phyloP scores from a whole-genome alignment of 2,888 invertebrate genomes.

The Drosophila falleni region DNA sequence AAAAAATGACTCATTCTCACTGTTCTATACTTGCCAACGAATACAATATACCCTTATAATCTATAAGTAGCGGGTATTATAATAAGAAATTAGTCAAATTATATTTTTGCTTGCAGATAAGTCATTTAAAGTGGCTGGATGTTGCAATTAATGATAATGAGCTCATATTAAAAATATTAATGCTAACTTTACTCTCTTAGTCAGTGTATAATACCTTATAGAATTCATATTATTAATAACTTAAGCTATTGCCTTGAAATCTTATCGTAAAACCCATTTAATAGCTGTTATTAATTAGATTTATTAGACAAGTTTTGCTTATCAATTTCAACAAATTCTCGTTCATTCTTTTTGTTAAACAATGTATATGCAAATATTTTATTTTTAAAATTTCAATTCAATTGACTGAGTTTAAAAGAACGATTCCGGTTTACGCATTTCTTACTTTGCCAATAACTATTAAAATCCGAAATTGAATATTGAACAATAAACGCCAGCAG shows the following conservation, averaged over 20 bases:
- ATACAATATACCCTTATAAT: background rate
- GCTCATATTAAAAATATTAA: background rate
- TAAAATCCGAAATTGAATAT: slow-evolving; percentile 61
- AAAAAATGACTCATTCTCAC: background rate
- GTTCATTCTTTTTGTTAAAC: background rate
- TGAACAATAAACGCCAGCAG: slow-evolving; percentile 60
- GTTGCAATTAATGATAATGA: background rate
- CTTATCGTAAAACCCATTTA: slow-evolving; percentile 19
- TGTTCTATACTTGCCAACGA: slow-evolving; percentile 13
- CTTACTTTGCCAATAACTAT: slow-evolving; percentile 6
- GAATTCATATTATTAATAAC: background rate
- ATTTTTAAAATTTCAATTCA: slow-evolving; percentile 50
- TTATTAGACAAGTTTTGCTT: slow-evolving; percentile 8
- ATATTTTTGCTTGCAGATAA: background rate
- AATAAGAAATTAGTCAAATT: background rate
- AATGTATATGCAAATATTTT: background rate
- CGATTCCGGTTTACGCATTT: slow-evolving; percentile 63
- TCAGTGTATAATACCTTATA: background rate
- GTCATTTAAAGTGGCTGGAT: background rate
- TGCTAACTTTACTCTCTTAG: background rate
- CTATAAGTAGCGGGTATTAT: no score
- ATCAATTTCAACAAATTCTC: slow-evolving; percentile 11
- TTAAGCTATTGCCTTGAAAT: slow-evolving; percentile 9
- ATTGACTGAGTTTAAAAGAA: slow-evolving; percentile 60
- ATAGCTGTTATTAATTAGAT: slow-evolving; percentile 7